Evolutionary conservation across 2,113 vertebrate genomes (phyloP).

Genomic region (Crotalus viridis): DNA sequence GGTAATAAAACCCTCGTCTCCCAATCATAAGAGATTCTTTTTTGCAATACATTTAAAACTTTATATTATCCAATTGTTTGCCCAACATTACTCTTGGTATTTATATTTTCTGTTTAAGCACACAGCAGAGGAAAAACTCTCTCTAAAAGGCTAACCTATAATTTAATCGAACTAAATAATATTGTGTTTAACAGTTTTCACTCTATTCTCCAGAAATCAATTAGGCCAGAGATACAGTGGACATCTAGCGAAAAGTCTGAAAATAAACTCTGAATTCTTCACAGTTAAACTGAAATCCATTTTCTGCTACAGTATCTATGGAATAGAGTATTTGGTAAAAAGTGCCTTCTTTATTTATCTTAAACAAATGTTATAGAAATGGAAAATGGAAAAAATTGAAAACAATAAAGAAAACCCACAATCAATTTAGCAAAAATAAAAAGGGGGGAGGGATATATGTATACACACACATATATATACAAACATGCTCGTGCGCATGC

Average conservation of each 20-base stretch:
- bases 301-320: not conserved
- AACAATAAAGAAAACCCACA: not conserved
- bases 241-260: not conserved
- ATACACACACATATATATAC: not conserved
- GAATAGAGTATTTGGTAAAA: not conserved
- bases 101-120: not conserved
- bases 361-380: not conserved
- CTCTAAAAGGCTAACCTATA: not conserved
- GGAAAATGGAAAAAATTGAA: not conserved
- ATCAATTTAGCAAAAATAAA: not conserved
- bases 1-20: not conserved
- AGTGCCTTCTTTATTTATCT: not conserved
- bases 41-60: not conserved
- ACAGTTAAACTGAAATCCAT: not conserved
- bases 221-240: not conserved
- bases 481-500: too few species aligned
- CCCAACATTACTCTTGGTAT: not conserved
- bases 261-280: not conserved
- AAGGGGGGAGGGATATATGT: not conserved
- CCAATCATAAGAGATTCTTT: not conserved
- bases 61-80: not conserved
- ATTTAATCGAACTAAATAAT: not conserved
- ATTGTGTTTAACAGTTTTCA: not conserved
- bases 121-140: not conserved
- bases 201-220: not conserved